Evolutionary conservation across 2,888 invertebrate genomes (phyloP).

Genomic region (Drosophila engyochracea): DNA sequence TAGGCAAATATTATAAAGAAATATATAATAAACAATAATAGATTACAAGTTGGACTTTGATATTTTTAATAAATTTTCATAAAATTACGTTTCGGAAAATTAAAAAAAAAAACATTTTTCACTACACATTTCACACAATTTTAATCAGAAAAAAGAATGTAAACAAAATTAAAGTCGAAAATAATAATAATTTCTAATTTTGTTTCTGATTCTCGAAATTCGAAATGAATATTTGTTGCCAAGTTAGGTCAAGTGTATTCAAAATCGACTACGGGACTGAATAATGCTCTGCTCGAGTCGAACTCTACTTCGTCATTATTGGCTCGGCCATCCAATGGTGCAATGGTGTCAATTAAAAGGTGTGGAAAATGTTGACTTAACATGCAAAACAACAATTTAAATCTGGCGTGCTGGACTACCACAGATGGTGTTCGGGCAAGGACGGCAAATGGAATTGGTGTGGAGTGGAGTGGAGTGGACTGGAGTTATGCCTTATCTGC

Average conservation of each 20-base stretch:
- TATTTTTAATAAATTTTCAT: neutral
- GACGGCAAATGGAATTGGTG: constrained; percentile 9
- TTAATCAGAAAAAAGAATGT: no score
- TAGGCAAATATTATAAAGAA: neutral
- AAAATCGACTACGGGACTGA: neutral
- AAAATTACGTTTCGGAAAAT: neutral
- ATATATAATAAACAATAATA: neutral
- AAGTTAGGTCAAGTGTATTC: neutral
- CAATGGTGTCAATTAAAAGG: constrained; percentile 61
- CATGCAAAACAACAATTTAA: constrained; percentile 76
- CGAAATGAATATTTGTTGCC: neutral
- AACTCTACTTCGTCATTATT: constrained; percentile 19
- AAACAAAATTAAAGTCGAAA: no score
- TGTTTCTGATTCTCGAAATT: neutral
- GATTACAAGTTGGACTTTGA: neutral
- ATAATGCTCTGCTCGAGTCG: neutral
- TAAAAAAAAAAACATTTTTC: no score
- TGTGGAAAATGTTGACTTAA: constrained; percentile 69
- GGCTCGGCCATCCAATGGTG: constrained; percentile 17
- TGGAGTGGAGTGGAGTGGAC: neutral
- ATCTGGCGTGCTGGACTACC: constrained; percentile 16
- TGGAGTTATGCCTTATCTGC: constrained; percentile 8
- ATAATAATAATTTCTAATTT: neutral
- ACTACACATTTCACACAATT: no score
- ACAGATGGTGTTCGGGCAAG: constrained; percentile 31